Evolutionary conservation across 2,797 vertebrate genomes (phyloP), one percentile per base, ranked within the genome.

Genomic region (Aeoliscus strigatus): DNA sequence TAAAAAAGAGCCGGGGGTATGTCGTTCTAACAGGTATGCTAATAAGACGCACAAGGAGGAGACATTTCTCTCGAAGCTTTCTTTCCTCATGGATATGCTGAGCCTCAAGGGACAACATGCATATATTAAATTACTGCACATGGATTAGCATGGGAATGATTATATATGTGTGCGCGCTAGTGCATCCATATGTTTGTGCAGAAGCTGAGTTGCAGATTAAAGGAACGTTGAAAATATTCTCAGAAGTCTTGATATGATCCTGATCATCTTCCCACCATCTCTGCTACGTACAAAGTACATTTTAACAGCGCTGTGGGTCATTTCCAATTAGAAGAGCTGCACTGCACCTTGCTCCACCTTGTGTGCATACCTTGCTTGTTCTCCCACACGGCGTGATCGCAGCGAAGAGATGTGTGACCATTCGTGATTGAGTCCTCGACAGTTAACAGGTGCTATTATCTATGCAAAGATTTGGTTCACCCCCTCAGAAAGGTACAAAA

Each of bases 401-500:
- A 18, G 50, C 14, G 54, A 66, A 57, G 44, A 41, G 55, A 68
- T 52, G 66, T 59, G 66, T 70, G 73, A 80, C 80, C 50, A 46
- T 38, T 71, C 69, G 62, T 69, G 73, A 78, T 70, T 65, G 67
- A 75, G 64, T 53, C 62, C 49, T 69, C 68, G 70, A 78, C 64
- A 51, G 52, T 64, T 79, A 82, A 79, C 68, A 70, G 72, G 60
- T 66, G 65, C 60, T 48, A 73, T 82, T 67, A 71, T 71, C 66
- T 68, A 41, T 24, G 56, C 55, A 76, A 76, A 76, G 57, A 60
- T 51, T 32, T 16, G 17, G 8, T 27, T 56, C n/a, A 36, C 47
- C 25, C 14, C 26, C 16, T n/a, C 16, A 27, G 46, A 60, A 55
- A 27, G 33, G 55, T 44, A 27, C 39, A 56, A 52, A 58, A 70